Base-by-base conservation (phyloP, 2,113 vertebrate species). In the Engystomops pustulosus region DNA sequence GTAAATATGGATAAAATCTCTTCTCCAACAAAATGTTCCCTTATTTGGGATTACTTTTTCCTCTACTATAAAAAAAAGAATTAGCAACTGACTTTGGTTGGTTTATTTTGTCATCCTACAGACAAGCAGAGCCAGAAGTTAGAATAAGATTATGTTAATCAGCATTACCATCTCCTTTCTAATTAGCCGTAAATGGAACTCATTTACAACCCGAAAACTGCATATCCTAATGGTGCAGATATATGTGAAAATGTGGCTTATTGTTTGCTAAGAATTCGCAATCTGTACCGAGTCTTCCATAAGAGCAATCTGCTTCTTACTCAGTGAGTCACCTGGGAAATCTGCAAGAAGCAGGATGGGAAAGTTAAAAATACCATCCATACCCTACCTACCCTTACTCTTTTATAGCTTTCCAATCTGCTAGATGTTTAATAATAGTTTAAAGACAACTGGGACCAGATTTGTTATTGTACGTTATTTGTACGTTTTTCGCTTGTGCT, bases 91-190 rank as follows among this genome's bases (percentile, higher is more conserved):
- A n/a, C n/a, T n/a, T n/a, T n/a, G n/a, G n/a, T n/a, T 15, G 32
- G 8, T 67, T 65, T 36, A 34, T 36, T 34, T 8, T 67, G 32
- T 36, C 62, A 67, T 34, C 62, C 62, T 36, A 34, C 10, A 32
- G 62, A 67, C 20, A 67, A 67, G 62, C 62, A 36, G 30, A 67
- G 62, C 62, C 62, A 67, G 62, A 3, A 18, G 32, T 67, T 67
- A 18, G 3, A 67, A 18, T 67, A 36, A 17, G 30, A 34, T 36
- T 30, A 30, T 17, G n/a, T 62, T 67, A 34, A 67, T 67, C 62
- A 67, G 62, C 32, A 67, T 3, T 36, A 36, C 30, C 27, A 20
- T 65, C 14, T 14, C 30, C 60, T 65, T 65, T 65, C 30, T 67
- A 67, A 67, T 67, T 67, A 67, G 62, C 7, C 2, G 32, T 32